Evolutionary conservation across 1,140 invertebrate species (phyloP).

Genomic region (Drosophila yakuba): DNA sequence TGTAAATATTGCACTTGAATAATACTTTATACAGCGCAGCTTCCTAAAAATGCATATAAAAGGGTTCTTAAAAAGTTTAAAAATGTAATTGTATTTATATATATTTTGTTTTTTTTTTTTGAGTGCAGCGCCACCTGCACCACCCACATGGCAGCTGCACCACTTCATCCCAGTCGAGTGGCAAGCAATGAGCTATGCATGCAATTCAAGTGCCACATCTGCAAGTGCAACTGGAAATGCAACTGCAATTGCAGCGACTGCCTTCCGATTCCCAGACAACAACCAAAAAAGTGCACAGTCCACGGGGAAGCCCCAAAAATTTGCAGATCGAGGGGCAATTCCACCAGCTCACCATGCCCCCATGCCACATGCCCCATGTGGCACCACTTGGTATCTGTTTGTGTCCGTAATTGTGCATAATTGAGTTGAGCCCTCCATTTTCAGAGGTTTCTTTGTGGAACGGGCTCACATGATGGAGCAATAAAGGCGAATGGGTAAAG

Average conservation of each 20-base stretch:
- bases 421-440: conserved; percentile 60
- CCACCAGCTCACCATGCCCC: conserved; percentile 30
- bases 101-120: not conserved
- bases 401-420: conserved; percentile 80
- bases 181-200: conserved; percentile 81
- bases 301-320: conserved; percentile 21
- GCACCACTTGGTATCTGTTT: conserved; percentile 58
- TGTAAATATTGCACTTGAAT: too few species aligned
- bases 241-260: conserved; percentile 35
- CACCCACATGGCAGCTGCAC: conserved; percentile 13
- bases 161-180: conserved; percentile 66
- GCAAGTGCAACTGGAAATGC: conserved; percentile 32
- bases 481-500: not conserved
- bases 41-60: too few species aligned
- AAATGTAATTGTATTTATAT: not conserved
- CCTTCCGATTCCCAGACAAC: conserved; percentile 41
- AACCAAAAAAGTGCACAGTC: conserved; percentile 45
- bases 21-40: too few species aligned
- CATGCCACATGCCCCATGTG: conserved; percentile 28
- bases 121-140: conserved; percentile 7
- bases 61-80: too few species aligned
- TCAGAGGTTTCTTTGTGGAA: not conserved
- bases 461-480: too few species aligned
- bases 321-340: conserved; percentile 4
- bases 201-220: conserved; percentile 76